Evolutionary conservation across 64 coral and sea anemone genomes (phyloP), one percentile per base, ranked within the genome.

Genomic region (Stichodactyla helianthus): DNA sequence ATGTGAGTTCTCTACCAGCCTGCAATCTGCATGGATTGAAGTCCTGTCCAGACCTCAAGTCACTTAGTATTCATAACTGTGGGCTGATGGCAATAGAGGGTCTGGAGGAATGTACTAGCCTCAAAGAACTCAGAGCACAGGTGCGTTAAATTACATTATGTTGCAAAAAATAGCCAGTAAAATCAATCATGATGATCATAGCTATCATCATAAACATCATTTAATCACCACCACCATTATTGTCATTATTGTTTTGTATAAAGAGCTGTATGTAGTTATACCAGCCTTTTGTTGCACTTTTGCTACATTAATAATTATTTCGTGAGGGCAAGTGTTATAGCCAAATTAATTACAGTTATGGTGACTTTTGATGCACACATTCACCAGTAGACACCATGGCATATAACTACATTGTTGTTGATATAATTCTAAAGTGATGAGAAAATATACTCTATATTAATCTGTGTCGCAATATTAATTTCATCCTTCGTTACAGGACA

Each of bases 81-180:
- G 94, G 94, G 54, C 16, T 96, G 79, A 22, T 93, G 71, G 94
- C 91, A 81, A 88, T 96, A 16, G 91, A 96, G 77, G 91, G 91
- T 83, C 82, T 96, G 27, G 94, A 96, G 20, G 82, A 96, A 55
- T 96, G 94, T 56, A 87, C 57, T 15, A 88, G 87, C 10, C 22
- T 96, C 15, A 65, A 85, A 58, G 91, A 96, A 59, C 60, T 96
- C 13, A 77, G 53, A 80, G 55, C 93, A 26, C 31, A 96, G 90
- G 94, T 93, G 16, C 17, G 60, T n/a, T n/a, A 25, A 5, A 18
- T 3, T 18, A 44, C 35, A 44, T 0, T 2, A 44, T 44, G 35
- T 44, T 44, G 35, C 35, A 44, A 44, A 44, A 44, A 44, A 44
- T 3, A 44, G n/a, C 35, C 2, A 58, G 55, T 58, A 58, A 11